phyloP scores from a whole-genome alignment of 2,797 vertebrate genomes.

The Pogonophryne albipinna region DNA sequence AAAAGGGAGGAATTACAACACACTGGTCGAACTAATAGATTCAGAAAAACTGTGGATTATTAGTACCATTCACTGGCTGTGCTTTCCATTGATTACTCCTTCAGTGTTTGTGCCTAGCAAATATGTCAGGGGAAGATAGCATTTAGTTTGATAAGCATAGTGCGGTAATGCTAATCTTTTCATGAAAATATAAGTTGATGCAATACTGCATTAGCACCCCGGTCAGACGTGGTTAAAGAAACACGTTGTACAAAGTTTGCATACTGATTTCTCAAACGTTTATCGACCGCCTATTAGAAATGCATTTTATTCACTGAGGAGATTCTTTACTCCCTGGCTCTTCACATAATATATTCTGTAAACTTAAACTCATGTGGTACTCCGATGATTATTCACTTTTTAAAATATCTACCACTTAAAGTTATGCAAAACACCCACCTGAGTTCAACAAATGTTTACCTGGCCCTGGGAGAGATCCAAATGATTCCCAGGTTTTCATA shows the following conservation, averaged over 20 bases:
- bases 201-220: neutral
- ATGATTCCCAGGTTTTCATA: neutral
- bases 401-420: constrained; percentile 14
- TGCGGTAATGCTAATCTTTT: neutral
- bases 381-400: constrained; percentile 25
- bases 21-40: neutral
- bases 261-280: constrained; percentile 34
- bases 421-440: constrained; percentile 19
- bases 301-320: constrained; percentile 17
- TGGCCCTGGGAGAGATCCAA: constrained; percentile 9
- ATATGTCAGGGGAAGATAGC: neutral
- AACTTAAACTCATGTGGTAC: constrained; percentile 20
- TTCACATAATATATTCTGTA: constrained; percentile 13
- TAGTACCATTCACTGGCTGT: neutral
- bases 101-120: neutral
- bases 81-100: neutral
- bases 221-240: constrained; percentile 11
- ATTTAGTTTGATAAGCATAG: neutral
- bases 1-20: constrained; percentile 1
- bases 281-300: constrained; percentile 41
- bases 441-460: constrained; percentile 22
- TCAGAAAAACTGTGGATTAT: constrained; percentile 1
- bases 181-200: constrained; percentile 5
- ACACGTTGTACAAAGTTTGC: constrained; percentile 1
- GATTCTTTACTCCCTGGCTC: constrained; percentile 5